A percentile compares a stretch with the other conserved stretches of the same genome.
These are phyloP conservation scores for Troides oblongomaculatus DNA, from an alignment of 2,888 invertebrate species.

Conservation along the genomic window DNA sequence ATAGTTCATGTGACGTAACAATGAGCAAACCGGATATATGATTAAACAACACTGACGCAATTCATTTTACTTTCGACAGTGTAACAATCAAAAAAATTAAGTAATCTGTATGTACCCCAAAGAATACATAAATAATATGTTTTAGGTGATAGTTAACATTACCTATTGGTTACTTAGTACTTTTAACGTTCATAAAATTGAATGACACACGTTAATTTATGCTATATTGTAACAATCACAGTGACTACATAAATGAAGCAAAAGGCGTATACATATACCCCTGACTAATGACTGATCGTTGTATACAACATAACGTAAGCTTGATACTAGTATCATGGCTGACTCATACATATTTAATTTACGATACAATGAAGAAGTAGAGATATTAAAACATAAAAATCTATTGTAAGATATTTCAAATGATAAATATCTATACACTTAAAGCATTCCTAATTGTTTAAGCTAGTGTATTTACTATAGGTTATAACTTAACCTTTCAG, in stretches of 20 bases:
- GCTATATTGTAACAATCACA: background rate
- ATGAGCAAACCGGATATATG: constrained; percentile 14
- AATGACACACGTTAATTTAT: no score
- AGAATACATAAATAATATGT: no score
- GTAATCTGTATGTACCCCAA: no score
- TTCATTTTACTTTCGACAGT: constrained; percentile 10
- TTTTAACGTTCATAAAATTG: no score
- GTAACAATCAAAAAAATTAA: background rate
- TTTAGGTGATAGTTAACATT: no score
- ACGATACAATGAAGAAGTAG: background rate
- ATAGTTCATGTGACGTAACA: constrained; percentile 43
- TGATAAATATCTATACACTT: no score
- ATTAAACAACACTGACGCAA: constrained; percentile 15
- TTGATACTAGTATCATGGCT: constrained; percentile 9
- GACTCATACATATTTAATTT: constrained; percentile 7
- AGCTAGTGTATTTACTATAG: no score
- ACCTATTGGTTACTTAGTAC: no score
- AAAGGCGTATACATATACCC: constrained; percentile 9
- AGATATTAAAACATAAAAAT: background rate
- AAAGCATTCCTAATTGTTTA: no score
- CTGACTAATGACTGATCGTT: constrained; percentile 14
- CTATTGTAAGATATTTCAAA: no score
- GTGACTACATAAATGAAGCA: constrained; percentile 2
- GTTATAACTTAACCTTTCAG: no score
- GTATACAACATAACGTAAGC: no score